Conservation (phyloP, 2,888 invertebrate genomes). For the Hirtodrosophila cameraria region DNA sequence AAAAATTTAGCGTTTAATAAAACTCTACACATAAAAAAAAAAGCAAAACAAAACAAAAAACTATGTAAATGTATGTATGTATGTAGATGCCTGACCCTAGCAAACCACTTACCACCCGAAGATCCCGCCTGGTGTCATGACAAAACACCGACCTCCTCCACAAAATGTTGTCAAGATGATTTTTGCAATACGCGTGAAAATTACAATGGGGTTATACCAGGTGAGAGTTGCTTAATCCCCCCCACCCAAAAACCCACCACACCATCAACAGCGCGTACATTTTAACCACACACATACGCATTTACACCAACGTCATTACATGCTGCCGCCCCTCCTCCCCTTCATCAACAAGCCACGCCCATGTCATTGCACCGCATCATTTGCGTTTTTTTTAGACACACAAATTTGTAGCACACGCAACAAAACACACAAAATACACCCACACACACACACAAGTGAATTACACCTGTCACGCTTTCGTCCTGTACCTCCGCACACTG, state of each 20-base stretch:
- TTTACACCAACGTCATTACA: neutral
- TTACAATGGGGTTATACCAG: constrained; percentile 81
- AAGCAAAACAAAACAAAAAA: constrained; percentile 34
- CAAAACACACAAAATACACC: constrained; percentile 27
- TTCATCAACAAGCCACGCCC: constrained; percentile 33
- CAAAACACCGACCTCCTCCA: constrained; percentile 75
- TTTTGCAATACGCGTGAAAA: constrained; percentile 88
- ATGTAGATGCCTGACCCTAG: constrained; percentile 87
- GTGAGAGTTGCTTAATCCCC: constrained; percentile 78
- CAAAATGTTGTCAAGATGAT: constrained; percentile 87
- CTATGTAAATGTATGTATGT: constrained; percentile 53
- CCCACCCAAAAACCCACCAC: constrained; percentile 4
- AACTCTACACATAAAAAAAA: constrained; percentile 40
- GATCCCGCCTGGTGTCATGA: constrained; percentile 87
- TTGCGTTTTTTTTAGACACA: constrained; percentile 51
- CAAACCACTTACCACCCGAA: constrained; percentile 86
- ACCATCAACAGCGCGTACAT: constrained; percentile 15
- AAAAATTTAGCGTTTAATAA: constrained; percentile 32
- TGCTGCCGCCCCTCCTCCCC: constrained; percentile 2
- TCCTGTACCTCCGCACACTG: neutral
- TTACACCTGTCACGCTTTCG: constrained; percentile 30
- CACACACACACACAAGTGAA: constrained; percentile 21
- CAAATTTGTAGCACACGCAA: constrained; percentile 37
- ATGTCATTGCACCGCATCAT: constrained; percentile 64
- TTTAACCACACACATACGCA: constrained; percentile 8